phyloP scores from a whole-genome alignment of 2,113 vertebrate genomes.

The Symphodus melops region DNA sequence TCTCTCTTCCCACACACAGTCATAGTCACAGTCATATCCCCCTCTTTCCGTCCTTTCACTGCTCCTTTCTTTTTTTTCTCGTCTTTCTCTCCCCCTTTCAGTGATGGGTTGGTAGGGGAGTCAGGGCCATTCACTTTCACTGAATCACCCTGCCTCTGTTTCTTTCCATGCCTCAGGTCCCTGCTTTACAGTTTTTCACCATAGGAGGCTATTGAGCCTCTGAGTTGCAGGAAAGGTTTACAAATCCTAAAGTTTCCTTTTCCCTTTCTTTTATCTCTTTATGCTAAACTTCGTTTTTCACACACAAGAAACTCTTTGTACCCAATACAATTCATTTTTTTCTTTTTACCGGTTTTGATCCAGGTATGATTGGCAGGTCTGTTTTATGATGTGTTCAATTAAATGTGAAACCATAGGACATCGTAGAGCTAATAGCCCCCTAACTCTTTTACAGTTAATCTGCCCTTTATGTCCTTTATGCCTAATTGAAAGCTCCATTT shows the following conservation, averaged over 20 bases:
- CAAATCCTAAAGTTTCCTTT: slow-evolving; percentile 9
- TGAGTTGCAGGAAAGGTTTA: slow-evolving; percentile 41
- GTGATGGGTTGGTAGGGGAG: slow-evolving; percentile 60
- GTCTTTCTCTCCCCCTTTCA: slow-evolving; percentile 37
- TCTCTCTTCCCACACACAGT: slow-evolving; percentile 66
- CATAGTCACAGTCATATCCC: slow-evolving; percentile 67
- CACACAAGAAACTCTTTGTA: background rate
- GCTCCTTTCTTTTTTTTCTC: slow-evolving; percentile 28
- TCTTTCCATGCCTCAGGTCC: slow-evolving; percentile 65
- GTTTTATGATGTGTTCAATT: slow-evolving; percentile 11
- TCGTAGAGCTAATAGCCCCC: background rate
- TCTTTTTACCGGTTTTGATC: slow-evolving; percentile 20
- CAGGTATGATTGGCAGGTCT: background rate
- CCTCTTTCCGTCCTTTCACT: slow-evolving; percentile 64
- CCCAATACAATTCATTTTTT: slow-evolving; percentile 4
- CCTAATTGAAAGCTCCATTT: background rate
- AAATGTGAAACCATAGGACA: background rate
- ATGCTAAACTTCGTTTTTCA: background rate
- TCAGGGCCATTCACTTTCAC: slow-evolving; percentile 71
- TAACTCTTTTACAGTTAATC: background rate
- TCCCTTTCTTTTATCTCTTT: slow-evolving; percentile 3
- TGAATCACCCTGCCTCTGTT: slow-evolving; percentile 57
- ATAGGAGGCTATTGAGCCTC: slow-evolving; percentile 61
- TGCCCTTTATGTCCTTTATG: background rate
- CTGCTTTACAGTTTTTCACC: slow-evolving; percentile 29